phyloP scores from a whole-genome alignment of 2,888 invertebrate genomes.

The Anaspis maculata region DNA sequence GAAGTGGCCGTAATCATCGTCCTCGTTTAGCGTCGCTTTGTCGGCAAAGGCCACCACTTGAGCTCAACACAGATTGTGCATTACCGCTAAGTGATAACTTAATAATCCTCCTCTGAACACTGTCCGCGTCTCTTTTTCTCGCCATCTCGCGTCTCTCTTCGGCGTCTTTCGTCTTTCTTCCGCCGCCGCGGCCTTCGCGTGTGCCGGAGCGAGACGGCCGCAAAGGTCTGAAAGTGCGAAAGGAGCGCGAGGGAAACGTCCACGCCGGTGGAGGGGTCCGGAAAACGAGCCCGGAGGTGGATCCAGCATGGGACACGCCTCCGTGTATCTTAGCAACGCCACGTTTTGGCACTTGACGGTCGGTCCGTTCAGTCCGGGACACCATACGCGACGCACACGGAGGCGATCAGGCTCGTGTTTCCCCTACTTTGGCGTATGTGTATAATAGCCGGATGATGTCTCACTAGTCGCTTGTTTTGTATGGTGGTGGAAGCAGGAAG shows the following conservation, averaged over 20 bases:
- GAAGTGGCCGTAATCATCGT: conserved; percentile 25
- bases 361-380: no score
- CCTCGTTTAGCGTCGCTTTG: conserved; percentile 29
- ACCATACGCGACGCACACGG: no score
- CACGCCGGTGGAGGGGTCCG: no score
- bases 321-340: conserved; percentile 39
- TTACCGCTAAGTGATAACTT: conserved; percentile 26
- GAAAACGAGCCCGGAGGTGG: no score
- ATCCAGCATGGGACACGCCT: conserved; percentile 15
- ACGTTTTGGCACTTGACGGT: conserved; percentile 28
- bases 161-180: neutral
- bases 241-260: conserved; percentile 5
- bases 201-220: conserved; percentile 6
- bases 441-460: no score
- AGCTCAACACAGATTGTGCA: conserved; percentile 31
- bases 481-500: no score
- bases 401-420: no score
- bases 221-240: conserved; percentile 2
- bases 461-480: no score
- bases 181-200: no score
- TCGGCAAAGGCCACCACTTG: conserved; percentile 27
- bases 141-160: conserved; percentile 1
- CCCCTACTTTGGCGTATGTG: no score
- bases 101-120: no score
- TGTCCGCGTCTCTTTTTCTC: conserved; percentile 8